Evolutionary conservation across 2,797 vertebrate genomes (phyloP), one percentile per base, ranked within the genome.

Genomic region (Myripristis jacobus): DNA sequence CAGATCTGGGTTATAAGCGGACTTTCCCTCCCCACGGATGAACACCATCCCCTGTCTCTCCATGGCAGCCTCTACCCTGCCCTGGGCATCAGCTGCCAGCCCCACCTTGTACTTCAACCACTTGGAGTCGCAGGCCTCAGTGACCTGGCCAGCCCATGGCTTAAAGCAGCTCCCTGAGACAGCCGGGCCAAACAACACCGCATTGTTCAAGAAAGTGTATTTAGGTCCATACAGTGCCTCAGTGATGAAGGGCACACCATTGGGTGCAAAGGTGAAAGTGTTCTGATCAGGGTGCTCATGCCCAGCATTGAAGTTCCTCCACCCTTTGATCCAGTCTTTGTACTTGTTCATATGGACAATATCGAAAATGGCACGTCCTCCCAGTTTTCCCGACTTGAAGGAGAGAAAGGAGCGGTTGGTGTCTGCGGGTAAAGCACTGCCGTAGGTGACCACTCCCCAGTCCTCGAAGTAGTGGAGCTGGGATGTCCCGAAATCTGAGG

Each of bases 221-320:
- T 99, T 99, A 27, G 98, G 98, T 60, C 98, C 98, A 0, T 99
- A 99, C 1, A 99, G 93, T 1, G 96, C 97, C 90, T 99, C 98
- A 0, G 98, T 99, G 74, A 99, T 95, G 83, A 99, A 99, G 9
- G 98, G 97, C 65, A 98, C 91, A 0, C 97, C 97, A 0, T 97
- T 97, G 54, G 98, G 98, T 24, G 96, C 95, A 1, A 99, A 99
- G 16, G 97, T 98, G 77, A 99, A 99, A 0, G 96, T 96, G 82
- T 99, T 99, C 85, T 99, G 97, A 81, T 99, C 98, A 0, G 98
- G 98, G 77, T 99, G 98, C 74, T 99, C 98, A 0, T 99, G 98
- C 0, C 98, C 98, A 0, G 96, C 96, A 0, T 99, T 99, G 71
- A 99, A 99, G 90, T 99, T 99, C 63, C 93, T 93, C 98, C 98